Base-by-base conservation (phyloP, 2,888 invertebrate genomes). In the Nudaria mundana region DNA sequence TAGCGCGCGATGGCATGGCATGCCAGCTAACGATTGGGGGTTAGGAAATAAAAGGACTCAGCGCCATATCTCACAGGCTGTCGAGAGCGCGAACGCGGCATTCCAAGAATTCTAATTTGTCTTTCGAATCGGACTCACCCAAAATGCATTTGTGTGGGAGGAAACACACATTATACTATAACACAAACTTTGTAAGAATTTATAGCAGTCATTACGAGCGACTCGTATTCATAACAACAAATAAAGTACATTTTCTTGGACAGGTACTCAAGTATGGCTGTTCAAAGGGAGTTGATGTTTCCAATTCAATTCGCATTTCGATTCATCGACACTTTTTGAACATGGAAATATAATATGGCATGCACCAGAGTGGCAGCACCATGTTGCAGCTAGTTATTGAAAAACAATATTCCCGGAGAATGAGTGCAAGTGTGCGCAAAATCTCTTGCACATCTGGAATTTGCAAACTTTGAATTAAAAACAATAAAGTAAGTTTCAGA, bases 61-160 rank as follows among this genome's bases (percentile, higher is more conserved):
- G 41, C 48, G 54, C 62, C 67, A 71, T 74, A 75, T 72, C 59
- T 75, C 71, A 73, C 70, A 50, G 59, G 50, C 53, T 54, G 56
- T 65, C 57, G 55, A 52, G 45, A 63, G 40, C 44, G 63, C 63
- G 64, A 66, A 68, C 64, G 50, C 33, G 56, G 56, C 67, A 76
- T 76, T 77, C 66, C 60, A 76, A 70, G 76, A 74, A 75, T 76
- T 67, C 72, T 75, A 75, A 82, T 81, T 82, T 73, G 64, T 73
- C 71, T 71, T 68, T 66, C 56, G 58, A 70, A 68, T 61, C 46
- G 50, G 49, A 44, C 61, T 45, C 51, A 52, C n/a, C 44, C 47
- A 47, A 65, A 67, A 63, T 59, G 65, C 64, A 58, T 45, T 6
- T 11, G 62, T 68, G 75, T 76, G 70, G 76, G 74, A 66, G 48